Conservation (phyloP, 2,888 invertebrate species). For the Rosalia funebris region DNA sequence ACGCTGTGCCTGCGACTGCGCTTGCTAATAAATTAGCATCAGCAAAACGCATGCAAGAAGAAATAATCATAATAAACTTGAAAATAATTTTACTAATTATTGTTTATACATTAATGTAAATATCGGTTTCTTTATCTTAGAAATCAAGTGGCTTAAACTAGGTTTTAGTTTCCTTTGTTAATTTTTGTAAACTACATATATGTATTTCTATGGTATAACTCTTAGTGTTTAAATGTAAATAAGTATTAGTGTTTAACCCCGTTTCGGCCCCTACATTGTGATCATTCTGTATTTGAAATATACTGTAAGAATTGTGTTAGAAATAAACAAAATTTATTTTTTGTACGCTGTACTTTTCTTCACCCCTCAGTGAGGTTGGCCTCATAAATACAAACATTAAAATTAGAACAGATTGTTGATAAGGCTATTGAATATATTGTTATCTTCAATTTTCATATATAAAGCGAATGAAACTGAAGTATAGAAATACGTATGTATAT, state of each 20-base stretch:
- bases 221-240: slow-evolving; percentile 21
- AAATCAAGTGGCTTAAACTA: slow-evolving; percentile 13
- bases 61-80: slow-evolving; percentile 14
- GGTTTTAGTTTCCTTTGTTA: slow-evolving; percentile 8
- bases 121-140: slow-evolving; percentile 21
- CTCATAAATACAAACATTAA: too few relatives aligned
- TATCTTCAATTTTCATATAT: too few relatives aligned
- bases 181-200: slow-evolving; percentile 23
- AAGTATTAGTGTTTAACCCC: slow-evolving; percentile 20
- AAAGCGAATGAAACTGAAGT: too few relatives aligned
- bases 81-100: slow-evolving; percentile 24
- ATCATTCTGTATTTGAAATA: slow-evolving; percentile 21
- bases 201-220: slow-evolving; percentile 14
- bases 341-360: background rate
- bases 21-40: slow-evolving; percentile 64
- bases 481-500: too few relatives aligned
- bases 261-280: slow-evolving; percentile 22
- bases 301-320: slow-evolving; percentile 19
- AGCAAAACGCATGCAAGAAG: background rate
- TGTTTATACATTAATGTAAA: slow-evolving; percentile 24
- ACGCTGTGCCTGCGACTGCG: slow-evolving; percentile 81
- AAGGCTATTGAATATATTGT: too few relatives aligned
- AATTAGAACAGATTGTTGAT: too few relatives aligned
- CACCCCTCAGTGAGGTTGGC: too few relatives aligned
- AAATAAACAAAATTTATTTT: slow-evolving; percentile 33